Percentiles rank a stretch among this genome's conserved stretches.
Evolutionary conservation across 2,797 vertebrate genomes (phyloP).

Genomic region (Thunnus albacares): DNA sequence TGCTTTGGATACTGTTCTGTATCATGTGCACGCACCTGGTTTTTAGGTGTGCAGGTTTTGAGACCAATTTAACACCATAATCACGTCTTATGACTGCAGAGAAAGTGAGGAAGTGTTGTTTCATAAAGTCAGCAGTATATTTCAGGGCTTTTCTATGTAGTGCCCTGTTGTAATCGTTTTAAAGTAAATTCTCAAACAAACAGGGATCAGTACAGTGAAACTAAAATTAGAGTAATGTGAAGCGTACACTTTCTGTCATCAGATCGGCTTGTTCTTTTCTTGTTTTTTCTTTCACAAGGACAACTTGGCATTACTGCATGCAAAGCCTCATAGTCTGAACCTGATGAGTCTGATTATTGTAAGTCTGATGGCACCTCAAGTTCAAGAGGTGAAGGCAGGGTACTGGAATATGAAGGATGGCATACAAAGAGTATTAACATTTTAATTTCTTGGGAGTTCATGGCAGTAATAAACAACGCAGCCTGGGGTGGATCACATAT

Average conservation of each 20-base stretch:
- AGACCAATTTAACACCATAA: no score
- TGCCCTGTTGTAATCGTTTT: background rate
- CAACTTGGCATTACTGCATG: background rate
- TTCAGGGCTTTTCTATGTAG: background rate
- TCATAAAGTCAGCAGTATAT: background rate
- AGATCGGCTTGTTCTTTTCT: background rate
- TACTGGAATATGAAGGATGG: constrained; percentile 21
- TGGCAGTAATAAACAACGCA: constrained; percentile 50
- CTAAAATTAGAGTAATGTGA: background rate
- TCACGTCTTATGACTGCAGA: background rate
- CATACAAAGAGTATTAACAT: constrained; percentile 40
- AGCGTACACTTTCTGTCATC: background rate
- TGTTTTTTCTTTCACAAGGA: constrained; percentile 2
- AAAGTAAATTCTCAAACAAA: background rate
- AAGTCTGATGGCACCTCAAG: background rate
- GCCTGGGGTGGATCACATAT: constrained; percentile 48
- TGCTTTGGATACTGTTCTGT: no score
- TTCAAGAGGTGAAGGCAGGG: constrained; percentile 5
- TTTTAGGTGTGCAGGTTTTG: no score
- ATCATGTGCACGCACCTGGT: no score
- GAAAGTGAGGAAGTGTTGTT: no score
- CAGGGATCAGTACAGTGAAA: background rate
- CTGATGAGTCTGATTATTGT: constrained; percentile 14
- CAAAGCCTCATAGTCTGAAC: background rate
- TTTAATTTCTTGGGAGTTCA: constrained; percentile 64